Base-by-base conservation (phyloP, 92 coral and sea anemone species). In the Phenganax marumi region DNA sequence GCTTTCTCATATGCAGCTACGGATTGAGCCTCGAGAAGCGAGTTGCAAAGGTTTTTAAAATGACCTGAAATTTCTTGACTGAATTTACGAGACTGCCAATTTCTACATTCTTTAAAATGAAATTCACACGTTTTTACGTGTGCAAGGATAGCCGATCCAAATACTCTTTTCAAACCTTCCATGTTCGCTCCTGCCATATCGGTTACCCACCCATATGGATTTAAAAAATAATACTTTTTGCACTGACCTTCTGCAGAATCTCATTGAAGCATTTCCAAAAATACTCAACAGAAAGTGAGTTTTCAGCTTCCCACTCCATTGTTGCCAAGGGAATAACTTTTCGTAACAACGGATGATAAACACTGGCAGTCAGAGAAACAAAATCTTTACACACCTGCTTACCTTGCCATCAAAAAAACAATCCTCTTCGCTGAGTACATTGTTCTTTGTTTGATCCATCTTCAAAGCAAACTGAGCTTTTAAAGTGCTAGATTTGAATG, bases 1-100 rank as follows among this genome's bases (percentile, higher is more conserved):
- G 57, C 86, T 53, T 73, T 86, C 50, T 86, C 71, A 75, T 86
- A 86, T 12, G 69, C 75, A 48, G 63, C 24, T 51, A 77, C 60
- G 62, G 86, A 80, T 62, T 52, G 70, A 33, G 83, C 89, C 54
- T 86, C 89, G 61, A 79, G 75, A 56, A 80, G 62, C 3, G 81
- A 76, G 47, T 79, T 60, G 70, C 81, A 79, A 56, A 86, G 47
- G 51, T 68, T 70, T 86, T 84, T 84, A 25, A 64, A 64, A 22
- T 17, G 70, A 22, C 70, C 8, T 64, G 47, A 1, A 0, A 14
- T 22, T 71, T 51, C 76, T 19, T 71, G 24, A n/a, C 14, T 14
- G 23, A 71, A 71, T 46, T 43, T 71, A 10, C 26, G 55, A 10
- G 76, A 0, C 39, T 71, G 76, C 3, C 76, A 55, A 12, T 71